phyloP scores from a whole-genome alignment of 1,140 invertebrate genomes.

The Laupala kohalensis region DNA sequence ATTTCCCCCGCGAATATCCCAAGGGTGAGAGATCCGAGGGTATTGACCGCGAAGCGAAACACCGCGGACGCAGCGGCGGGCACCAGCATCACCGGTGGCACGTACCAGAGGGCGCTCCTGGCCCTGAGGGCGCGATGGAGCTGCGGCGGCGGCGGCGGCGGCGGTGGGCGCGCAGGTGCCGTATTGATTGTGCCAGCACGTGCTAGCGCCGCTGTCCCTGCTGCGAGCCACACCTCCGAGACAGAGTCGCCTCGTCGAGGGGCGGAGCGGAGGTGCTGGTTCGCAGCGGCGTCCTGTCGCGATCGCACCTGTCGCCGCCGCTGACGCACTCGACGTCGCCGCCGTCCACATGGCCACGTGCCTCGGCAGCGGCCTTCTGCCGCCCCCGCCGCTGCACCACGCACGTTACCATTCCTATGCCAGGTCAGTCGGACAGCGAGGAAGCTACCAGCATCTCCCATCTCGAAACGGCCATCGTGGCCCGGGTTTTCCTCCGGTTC shows the following conservation, averaged over 20 bases:
- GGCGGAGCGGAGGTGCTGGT: neutral
- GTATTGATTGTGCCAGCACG: constrained; percentile 7
- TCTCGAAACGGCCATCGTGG: neutral
- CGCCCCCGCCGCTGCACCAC: too few species aligned
- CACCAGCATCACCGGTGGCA: too few species aligned
- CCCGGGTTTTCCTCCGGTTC: too few species aligned
- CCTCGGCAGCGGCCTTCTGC: too few species aligned
- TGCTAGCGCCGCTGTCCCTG: neutral
- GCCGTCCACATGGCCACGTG: neutral
- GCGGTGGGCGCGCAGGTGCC: constrained; percentile 15
- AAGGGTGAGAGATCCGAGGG: too few species aligned
- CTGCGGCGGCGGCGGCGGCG: constrained; percentile 21
- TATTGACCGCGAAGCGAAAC: constrained; percentile 18
- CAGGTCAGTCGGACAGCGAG: neutral
- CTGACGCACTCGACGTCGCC: neutral
- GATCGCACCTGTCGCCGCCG: neutral
- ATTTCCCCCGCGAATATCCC: too few species aligned
- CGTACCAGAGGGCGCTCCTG: neutral
- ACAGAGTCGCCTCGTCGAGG: neutral
- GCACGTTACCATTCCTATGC: too few species aligned
- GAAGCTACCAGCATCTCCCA: too few species aligned
- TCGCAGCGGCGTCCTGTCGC: neutral
- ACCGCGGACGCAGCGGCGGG: too few species aligned
- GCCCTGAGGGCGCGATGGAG: constrained; percentile 18
- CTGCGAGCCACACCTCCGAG: neutral